A percentile compares a stretch with the other conserved stretches of the same genome.
Conservation (phyloP, 1,140 invertebrate genomes). For the Drosophila ercepeae region DNA sequence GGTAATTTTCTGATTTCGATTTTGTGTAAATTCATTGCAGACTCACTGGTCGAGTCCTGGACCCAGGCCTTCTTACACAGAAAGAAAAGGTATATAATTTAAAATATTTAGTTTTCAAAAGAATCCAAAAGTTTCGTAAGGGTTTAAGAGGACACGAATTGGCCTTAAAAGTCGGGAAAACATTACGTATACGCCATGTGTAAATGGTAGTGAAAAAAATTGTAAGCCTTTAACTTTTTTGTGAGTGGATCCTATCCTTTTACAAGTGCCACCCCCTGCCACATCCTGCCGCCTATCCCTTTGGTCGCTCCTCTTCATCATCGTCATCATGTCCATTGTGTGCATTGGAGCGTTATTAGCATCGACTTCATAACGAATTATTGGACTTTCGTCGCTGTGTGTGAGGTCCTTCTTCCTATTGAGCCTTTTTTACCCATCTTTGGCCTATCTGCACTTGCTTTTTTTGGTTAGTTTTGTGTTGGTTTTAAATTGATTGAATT, state of each 20-base stretch:
- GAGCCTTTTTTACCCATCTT: constrained; percentile 6
- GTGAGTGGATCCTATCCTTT: constrained; percentile 21
- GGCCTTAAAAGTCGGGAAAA: background rate
- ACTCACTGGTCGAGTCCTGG: constrained; percentile 32
- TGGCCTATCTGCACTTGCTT: constrained; percentile 28
- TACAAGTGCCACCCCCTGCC: constrained; percentile 3
- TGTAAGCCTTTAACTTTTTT: constrained; percentile 13
- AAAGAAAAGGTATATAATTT: background rate
- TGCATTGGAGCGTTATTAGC: constrained; percentile 77
- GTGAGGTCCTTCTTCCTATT: constrained; percentile 14
- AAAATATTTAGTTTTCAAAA: background rate
- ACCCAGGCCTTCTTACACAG: constrained; percentile 14
- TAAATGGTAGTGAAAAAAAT: no score
- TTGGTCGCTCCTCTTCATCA: constrained; percentile 33
- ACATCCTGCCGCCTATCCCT: constrained; percentile 9
- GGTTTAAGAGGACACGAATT: background rate
- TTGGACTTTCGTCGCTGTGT: constrained; percentile 63
- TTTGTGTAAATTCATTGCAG: constrained; percentile 81
- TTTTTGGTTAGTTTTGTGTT: constrained; percentile 54
- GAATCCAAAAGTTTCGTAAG: background rate
- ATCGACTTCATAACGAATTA: constrained; percentile 80
- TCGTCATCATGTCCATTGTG: constrained; percentile 64
- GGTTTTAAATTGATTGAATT: constrained; percentile 79
- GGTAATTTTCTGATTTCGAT: constrained; percentile 82
- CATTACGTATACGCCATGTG: background rate